Conservation (phyloP, 2,888 invertebrate species). For the Drosophila cyrtoloma region DNA sequence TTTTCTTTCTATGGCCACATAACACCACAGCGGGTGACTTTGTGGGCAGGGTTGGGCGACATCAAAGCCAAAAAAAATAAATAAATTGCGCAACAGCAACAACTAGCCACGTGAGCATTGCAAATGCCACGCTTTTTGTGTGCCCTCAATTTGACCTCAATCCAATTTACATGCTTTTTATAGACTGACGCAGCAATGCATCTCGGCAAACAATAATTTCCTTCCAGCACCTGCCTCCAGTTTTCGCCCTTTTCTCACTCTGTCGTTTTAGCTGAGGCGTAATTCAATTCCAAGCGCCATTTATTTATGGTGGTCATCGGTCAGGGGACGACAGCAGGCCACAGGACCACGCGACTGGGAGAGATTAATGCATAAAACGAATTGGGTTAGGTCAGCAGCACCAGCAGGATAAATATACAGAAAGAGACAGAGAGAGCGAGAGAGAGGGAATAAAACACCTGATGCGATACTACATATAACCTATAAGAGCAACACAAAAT, state of each 20-base stretch:
- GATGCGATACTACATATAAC: conserved; percentile 33
- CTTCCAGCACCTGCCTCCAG: background rate
- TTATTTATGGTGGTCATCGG: conserved; percentile 74
- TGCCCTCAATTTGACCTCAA: conserved; percentile 38
- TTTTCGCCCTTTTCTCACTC: conserved; percentile 3
- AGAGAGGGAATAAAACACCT: conserved; percentile 50
- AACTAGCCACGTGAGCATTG: conserved; percentile 57
- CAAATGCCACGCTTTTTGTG: conserved; percentile 37
- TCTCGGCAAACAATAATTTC: conserved; percentile 60
- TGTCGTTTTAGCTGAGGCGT: conserved; percentile 56
- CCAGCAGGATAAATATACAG: conserved; percentile 11
- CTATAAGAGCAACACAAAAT: background rate
- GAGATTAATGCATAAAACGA: conserved; percentile 67
- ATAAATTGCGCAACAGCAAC: conserved; percentile 73
- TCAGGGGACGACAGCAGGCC: conserved; percentile 28
- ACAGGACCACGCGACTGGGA: conserved; percentile 34
- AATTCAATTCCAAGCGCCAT: conserved; percentile 77
- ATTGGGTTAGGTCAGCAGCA: conserved; percentile 74
- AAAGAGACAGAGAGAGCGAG: background rate
- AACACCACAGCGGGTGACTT: conserved; percentile 49
- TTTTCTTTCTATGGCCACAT: conserved; percentile 41
- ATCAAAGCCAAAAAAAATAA: conserved; percentile 66
- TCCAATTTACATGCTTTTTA: conserved; percentile 52
- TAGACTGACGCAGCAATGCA: conserved; percentile 74
- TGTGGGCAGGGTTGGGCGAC: conserved; percentile 47